Base-by-base conservation (phyloP, 1,140 invertebrate genomes). In the Eupeodes corollae region DNA sequence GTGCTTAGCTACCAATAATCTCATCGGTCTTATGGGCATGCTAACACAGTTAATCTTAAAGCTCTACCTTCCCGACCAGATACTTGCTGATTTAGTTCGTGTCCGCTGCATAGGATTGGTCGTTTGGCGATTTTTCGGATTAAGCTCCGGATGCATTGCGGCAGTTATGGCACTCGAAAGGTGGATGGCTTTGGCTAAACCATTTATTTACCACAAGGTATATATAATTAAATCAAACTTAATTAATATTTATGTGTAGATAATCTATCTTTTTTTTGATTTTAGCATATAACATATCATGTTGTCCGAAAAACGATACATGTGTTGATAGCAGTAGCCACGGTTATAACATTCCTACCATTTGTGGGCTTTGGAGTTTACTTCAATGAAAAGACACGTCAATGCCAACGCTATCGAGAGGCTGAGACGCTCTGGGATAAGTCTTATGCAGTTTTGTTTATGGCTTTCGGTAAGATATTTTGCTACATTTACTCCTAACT, bases 181-280 rank as follows among this genome's bases (percentile, higher is more conserved):
- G 47, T 91, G 85, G 78, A 72, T 90, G 50, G 87, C 88, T 3
- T 75, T 91, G 42, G 88, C 86, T 0, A 78, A 82, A 52, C 88
- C 88, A n/a, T 91, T 91, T 61, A 73, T 86, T 46, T 91, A 90
- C 68, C 86, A 89, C 67, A 86, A 88, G 80, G 87, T 90, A 69
- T n/a, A 70, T 68, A 55, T 38, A 12, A 42, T 15, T 26, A 34
- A 34, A 40, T 40, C 13, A 16, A 15, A 15, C 5, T 15, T 40
- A 40, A 26, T 26, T 26, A 26, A 26, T 26, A 5, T 26, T n/a
- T 5, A n/a, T 6, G 3, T 11, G 11, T 16, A n/a, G n/a, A n/a
- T 37, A 37, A 37, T 37, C 1, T 19, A 14, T 13, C 13, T 8
- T 34, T 46, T 42, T 50, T 43, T 34, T 42, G 56, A 49, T 70